Evolutionary conservation across 1,140 invertebrate genomes (phyloP).

Genomic region (Drosophila malerkotliana): DNA sequence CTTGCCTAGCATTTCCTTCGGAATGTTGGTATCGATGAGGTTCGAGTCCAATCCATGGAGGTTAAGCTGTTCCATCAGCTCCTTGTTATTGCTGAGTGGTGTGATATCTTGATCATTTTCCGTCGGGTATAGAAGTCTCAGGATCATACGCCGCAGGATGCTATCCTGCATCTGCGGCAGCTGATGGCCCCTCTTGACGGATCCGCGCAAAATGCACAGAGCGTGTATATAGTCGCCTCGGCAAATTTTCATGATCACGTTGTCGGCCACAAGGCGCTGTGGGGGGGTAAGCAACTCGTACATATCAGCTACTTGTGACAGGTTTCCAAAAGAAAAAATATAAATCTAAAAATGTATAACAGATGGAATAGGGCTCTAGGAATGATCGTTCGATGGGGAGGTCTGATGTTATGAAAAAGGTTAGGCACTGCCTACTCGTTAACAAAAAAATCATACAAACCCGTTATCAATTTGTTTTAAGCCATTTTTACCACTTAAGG

Average conservation of each 20-base stretch:
- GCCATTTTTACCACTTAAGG: too few relatives aligned
- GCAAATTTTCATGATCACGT: neutral
- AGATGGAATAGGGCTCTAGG: neutral
- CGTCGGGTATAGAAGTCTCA: neutral
- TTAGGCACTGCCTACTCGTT: neutral
- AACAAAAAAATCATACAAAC: too few relatives aligned
- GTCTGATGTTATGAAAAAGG: neutral
- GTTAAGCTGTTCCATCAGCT: neutral
- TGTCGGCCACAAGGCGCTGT: neutral
- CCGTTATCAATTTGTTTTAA: too few relatives aligned
- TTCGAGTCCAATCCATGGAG: neutral
- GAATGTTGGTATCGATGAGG: conserved; percentile 24
- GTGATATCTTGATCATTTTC: neutral
- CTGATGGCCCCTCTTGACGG: neutral
- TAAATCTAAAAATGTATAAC: neutral
- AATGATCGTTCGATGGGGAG: neutral
- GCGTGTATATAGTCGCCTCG: neutral
- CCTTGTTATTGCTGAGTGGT: neutral
- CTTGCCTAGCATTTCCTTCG: neutral
- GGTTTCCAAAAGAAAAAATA: neutral
- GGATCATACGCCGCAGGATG: neutral
- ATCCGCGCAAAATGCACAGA: neutral
- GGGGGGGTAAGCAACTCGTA: neutral
- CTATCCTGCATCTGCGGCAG: neutral
- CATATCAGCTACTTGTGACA: neutral